Base-by-base conservation (phyloP, 2,797 vertebrate species). In the Danionella dracula region DNA sequence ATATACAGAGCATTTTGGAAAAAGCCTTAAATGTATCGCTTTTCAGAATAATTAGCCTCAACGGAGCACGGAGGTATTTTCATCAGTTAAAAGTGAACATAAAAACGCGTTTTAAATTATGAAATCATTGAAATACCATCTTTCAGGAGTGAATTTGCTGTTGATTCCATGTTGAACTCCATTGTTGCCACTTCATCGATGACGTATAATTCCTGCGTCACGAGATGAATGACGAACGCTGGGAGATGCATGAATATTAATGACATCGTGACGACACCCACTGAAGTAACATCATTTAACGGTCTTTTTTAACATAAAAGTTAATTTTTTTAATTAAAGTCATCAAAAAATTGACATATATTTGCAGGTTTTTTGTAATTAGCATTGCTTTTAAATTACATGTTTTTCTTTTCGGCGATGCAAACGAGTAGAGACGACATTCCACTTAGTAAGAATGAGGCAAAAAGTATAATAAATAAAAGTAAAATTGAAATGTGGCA, bases 101-200 rank as follows among this genome's bases (percentile, higher is more conserved):
- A 27, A 27, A 27, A n/a, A n/a, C n/a, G n/a, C n/a, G n/a, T n/a
- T n/a, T n/a, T n/a, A n/a, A n/a, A n/a, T n/a, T n/a, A n/a, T n/a
- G n/a, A n/a, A n/a, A n/a, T n/a, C n/a, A 35, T 6, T 10, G 3
- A 23, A 19, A 55, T 85, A 90, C 89, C 89, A 29, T 91, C 85
- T 75, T 77, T 84, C 45, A 89, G 49, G 58, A 89, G 79, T 21
- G 80, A 73, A 70, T 80, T 80, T 60, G 80, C 79, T 62, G 76
- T 40, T 31, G 58, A 84, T 65, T 77, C 81, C 53, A 59, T 74
- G 3, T 45, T 67, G n/a, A 84, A 86, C 81, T 92, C 94, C 94
- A 96, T 96, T 84, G 82, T 86, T 92, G 74, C 55, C 56, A 78
- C 67, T 81, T 86, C 84, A 80, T 73, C 48, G 5, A 23, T 85